Evolutionary conservation across 2,888 invertebrate species (phyloP), one percentile per base, ranked within the genome.

Genomic region (Laothoe populi): DNA sequence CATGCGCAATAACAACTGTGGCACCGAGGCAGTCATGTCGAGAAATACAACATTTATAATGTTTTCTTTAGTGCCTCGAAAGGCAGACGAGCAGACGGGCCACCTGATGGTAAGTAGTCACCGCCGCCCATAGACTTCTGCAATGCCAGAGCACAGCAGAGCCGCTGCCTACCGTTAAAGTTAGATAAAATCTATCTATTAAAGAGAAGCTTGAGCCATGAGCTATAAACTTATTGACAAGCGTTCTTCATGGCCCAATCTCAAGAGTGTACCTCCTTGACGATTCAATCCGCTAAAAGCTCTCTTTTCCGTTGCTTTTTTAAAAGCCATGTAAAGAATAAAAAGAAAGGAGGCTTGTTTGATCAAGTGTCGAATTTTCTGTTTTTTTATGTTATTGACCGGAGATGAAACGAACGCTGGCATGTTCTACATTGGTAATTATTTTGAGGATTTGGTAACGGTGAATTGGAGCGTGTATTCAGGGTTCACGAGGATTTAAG

Each of bases 221-320:
- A 4, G 4, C 31, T 26, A 26, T 35, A 38, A 38, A 13, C 4
- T 26, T 2, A 16, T 38, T 21, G 8, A 5, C 42, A 44, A 61
- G 59, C 42, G 24, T 10, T 8, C 61, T 64, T 66, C 38, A 45
- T 67, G 60, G 68, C 66, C 63, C 45, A 45, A 60, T 53, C 23
- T 19, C 13, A 57, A 67, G 66, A 65, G 61, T 66, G 66, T 72
- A 75, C 64, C 67, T 62, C 72, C 74, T 82, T 79, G 79, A 80
- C 80, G 73, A 80, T 81, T 79, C 80, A 82, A 84, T 84, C 77
- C 80, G 64, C 82, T 82, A 79, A 84, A 83, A 83, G 81, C 81
- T 66, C 69, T 71, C 67, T 68, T 66, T 42, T 59, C 57, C 67
- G 66, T 63, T 68, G 61, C 64, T 70, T 74, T 74, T 73, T 70